Evolutionary conservation across 64 coral and sea anemone genomes (phyloP), one percentile per base, ranked within the genome.

Genomic region (Porites lutea): DNA sequence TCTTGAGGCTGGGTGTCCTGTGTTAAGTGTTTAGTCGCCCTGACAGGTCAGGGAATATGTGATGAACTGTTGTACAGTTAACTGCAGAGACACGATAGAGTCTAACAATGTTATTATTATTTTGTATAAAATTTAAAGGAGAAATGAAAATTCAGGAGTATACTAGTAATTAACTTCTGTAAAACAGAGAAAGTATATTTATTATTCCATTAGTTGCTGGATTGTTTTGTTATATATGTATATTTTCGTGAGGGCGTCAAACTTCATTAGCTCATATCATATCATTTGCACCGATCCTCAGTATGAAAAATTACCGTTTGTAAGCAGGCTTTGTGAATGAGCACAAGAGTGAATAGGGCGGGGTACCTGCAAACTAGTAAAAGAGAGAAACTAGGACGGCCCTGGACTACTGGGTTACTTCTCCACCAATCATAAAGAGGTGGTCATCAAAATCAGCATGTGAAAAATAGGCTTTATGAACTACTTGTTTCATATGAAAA

Each of bases 141-240:
- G 81, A 84, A 84, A 52, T 52, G 81, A 82, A 84, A 84, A 81
- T 76, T 76, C 48, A 76, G 46, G 59, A 49, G 18, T 63, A 84
- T 84, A 65, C 59, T 8, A 84, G 81, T 68, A 19, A 69, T 61
- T 84, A 84, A 84, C 67, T 84, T 84, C 81, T 84, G 81, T 84
- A 84, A 84, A 84, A 52, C 81, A 84, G 81, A 84, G 81, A 84
- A 67, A 84, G 81, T 84, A 84, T 84, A 84, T 84, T 84, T 84
- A 84, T 84, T 84, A 84, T 84, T 69, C 18, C 81, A 63, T 67
- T 18, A 13, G 46, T 21, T 11, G 62, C n/a, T 69, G 81, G 81
- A 69, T 48, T 84, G 14, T 68, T 67, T 82, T 82, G 57, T 52
- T 65, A 68, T 1, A 37, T 46, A 16, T 84, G 81, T 84, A 68